Conservation (phyloP, 2,113 vertebrate species). For the Forbesichthys agassizii region DNA sequence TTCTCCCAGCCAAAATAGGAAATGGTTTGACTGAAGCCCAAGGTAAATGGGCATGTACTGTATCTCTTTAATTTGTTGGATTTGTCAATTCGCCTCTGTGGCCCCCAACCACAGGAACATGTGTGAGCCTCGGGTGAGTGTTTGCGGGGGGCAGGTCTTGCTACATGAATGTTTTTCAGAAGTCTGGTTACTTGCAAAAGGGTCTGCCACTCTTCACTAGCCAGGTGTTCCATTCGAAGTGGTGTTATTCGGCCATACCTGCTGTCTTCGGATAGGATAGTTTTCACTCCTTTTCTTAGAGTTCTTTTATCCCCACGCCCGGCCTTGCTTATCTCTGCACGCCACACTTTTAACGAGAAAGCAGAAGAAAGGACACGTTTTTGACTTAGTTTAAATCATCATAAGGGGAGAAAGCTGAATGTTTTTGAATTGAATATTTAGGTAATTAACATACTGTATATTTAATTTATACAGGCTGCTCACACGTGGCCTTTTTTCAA, state of each 20-base stretch:
- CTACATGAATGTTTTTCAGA: conserved; percentile 47
- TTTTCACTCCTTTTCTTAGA: conserved; percentile 1
- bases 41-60: conserved; percentile 16
- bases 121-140: too few relatives aligned
- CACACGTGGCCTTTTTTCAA: conserved; percentile 21
- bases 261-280: background rate
- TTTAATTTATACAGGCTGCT: conserved; percentile 39
- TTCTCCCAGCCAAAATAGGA: conserved; percentile 2
- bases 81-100: conserved; percentile 13
- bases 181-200: conserved; percentile 3
- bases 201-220: background rate
- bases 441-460: conserved; percentile 19
- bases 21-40: conserved; percentile 14
- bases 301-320: conserved; percentile 24
- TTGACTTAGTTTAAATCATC: conserved; percentile 37
- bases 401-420: conserved; percentile 58
- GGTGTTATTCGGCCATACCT: background rate
- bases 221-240: conserved; percentile 4
- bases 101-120: background rate
- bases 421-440: conserved; percentile 42
- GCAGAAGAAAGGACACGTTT: conserved; percentile 24
- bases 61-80: conserved; percentile 14
- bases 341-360: conserved; percentile 45
- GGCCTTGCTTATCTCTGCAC: conserved; percentile 51
- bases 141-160: conserved; percentile 1